Conservation (phyloP, 2,888 invertebrate species). For the Leucophenga maculata region DNA sequence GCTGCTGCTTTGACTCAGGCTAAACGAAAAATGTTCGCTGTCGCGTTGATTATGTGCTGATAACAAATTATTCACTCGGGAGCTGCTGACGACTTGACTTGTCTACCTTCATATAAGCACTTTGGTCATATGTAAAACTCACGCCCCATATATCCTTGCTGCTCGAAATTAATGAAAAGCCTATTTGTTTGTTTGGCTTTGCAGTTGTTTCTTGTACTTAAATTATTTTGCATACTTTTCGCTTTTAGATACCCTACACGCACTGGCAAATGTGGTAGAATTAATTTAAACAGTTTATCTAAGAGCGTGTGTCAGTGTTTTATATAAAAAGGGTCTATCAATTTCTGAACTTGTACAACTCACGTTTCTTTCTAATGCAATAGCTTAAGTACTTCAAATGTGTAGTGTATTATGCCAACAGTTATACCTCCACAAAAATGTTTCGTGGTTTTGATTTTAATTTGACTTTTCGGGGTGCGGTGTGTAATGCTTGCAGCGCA, state of each 20-base stretch:
- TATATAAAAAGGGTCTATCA: no score
- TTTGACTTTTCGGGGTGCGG: not conserved
- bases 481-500: not conserved
- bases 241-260: not conserved
- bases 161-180: constrained; percentile 62
- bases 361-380: no score
- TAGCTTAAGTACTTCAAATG: no score
- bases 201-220: constrained; percentile 36
- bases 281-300: not conserved
- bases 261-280: no score
- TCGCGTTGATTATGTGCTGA: constrained; percentile 67
- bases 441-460: not conserved
- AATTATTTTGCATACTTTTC: not conserved
- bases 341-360: no score
- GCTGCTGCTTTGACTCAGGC: constrained; percentile 38
- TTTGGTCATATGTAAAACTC: constrained; percentile 16
- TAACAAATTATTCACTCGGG: constrained; percentile 68
- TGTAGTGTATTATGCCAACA: no score
- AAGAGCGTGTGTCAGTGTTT: no score
- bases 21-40: constrained; percentile 32
- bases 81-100: constrained; percentile 52
- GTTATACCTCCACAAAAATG: no score
- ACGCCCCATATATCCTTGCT: constrained; percentile 23
- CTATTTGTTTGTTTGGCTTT: constrained; percentile 49
- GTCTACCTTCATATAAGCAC: not conserved